Evolutionary conservation across 1,140 invertebrate genomes (phyloP).

Genomic region (Heliconius melpomene): DNA sequence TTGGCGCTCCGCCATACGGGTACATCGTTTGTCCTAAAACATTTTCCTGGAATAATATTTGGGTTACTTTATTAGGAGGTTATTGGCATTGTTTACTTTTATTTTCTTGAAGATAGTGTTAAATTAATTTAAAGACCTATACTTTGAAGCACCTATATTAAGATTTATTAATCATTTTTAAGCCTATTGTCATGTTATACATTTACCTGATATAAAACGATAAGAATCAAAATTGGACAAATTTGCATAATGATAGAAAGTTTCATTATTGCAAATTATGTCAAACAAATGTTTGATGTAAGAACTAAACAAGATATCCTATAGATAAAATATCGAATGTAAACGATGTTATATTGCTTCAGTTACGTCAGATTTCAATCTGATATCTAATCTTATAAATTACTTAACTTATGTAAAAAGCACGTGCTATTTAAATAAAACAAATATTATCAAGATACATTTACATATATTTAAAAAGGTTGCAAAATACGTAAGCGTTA

Average conservation of each 20-base stretch:
- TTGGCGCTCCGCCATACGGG: constrained; percentile 45
- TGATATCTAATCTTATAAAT: constrained; percentile 34
- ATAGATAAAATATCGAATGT: constrained; percentile 20
- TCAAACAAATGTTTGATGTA: constrained; percentile 14
- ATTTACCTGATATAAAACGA: constrained; percentile 16
- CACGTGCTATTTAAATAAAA: constrained; percentile 36
- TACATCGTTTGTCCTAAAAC: constrained; percentile 46
- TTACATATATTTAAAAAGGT: constrained; percentile 2
- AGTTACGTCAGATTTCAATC: constrained; percentile 36
- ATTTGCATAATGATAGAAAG: constrained; percentile 16
- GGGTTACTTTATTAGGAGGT: constrained; percentile 18
- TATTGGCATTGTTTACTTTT: constrained; percentile 16
- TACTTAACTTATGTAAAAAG: constrained; percentile 18
- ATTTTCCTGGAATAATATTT: constrained; percentile 50
- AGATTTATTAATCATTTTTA: not conserved
- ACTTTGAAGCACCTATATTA: no score
- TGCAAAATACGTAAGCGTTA: not conserved
- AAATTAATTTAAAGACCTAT: not conserved
- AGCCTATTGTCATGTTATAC: not conserved
- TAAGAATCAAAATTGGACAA: constrained; percentile 11
- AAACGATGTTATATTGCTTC: constrained; percentile 38
- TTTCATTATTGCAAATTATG: constrained; percentile 26
- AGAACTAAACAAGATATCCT: constrained; percentile 21
- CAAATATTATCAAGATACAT: not conserved
- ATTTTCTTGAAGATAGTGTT: not conserved